phyloP scores from a whole-genome alignment of 2,797 vertebrate genomes.

The Cossypha niveicapilla region DNA sequence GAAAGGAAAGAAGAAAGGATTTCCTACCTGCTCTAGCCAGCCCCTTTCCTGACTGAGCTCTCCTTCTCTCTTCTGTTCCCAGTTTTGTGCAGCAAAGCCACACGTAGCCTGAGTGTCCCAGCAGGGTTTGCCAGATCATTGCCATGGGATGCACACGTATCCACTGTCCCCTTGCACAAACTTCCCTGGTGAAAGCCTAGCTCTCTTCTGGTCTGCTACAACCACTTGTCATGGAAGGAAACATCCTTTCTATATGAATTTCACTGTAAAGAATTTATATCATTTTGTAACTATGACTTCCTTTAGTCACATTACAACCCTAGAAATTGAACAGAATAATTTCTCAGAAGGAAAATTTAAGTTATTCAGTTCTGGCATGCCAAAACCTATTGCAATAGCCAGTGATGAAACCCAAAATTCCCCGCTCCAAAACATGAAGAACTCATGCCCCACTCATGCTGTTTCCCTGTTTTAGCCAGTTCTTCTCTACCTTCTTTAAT shows the following conservation, averaged over 20 bases:
- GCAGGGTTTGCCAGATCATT: background rate
- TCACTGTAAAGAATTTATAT: background rate
- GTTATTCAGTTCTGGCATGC: background rate
- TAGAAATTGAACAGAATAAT: background rate
- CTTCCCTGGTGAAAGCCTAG: background rate
- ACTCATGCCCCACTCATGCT: background rate
- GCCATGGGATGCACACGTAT: accelerated
- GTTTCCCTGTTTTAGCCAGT: background rate
- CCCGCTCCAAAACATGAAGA: background rate
- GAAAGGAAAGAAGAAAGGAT: background rate
- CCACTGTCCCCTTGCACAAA: accelerated
- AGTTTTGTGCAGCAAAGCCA: background rate
- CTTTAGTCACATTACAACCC: background rate
- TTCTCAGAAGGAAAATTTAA: background rate
- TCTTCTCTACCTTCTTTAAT: background rate
- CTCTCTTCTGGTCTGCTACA: background rate
- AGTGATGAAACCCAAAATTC: background rate
- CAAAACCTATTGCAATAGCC: background rate
- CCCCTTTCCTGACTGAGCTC: background rate
- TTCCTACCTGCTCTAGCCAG: background rate
- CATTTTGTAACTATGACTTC: background rate
- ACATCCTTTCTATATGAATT: background rate
- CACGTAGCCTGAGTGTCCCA: background rate
- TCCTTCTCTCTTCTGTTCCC: background rate
- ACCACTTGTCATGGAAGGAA: background rate